These are phyloP conservation scores for Hypena proboscidalis DNA, from an alignment of 2,888 invertebrate genomes.

Conservation along the genomic window DNA sequence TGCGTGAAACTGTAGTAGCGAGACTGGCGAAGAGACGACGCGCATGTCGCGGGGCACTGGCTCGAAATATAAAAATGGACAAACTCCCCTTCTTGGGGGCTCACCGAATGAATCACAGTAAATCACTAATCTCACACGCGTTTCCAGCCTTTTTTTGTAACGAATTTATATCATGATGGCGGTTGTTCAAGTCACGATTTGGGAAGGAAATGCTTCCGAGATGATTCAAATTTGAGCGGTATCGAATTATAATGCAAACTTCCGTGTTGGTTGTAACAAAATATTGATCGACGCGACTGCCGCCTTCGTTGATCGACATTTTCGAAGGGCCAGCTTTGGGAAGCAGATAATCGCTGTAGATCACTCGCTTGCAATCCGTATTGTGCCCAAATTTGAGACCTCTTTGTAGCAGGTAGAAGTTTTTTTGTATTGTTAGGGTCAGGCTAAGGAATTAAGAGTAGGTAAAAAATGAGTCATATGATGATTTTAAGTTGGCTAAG, in stretches of 20 bases:
- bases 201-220: constrained; percentile 30
- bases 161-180: constrained; percentile 46
- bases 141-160: constrained; percentile 58
- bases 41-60: constrained; percentile 83
- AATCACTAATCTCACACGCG: constrained; percentile 64
- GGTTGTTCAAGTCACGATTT: constrained; percentile 38
- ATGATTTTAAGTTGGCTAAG: constrained; percentile 18
- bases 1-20: constrained; percentile 80
- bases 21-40: constrained; percentile 81
- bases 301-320: constrained; percentile 62
- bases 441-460: constrained; percentile 47
- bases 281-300: constrained; percentile 79
- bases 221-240: constrained; percentile 70
- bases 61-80: constrained; percentile 84
- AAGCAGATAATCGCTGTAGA: constrained; percentile 71
- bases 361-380: constrained; percentile 65
- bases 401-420: constrained; percentile 73
- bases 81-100: constrained; percentile 82
- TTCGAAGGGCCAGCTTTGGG: constrained; percentile 61
- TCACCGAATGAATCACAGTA: constrained; percentile 81
- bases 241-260: constrained; percentile 65
- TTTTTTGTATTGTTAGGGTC: constrained; percentile 75
- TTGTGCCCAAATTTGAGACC: constrained; percentile 66
- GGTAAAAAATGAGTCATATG: constrained; percentile 55
- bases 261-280: constrained; percentile 70